These are phyloP conservation scores for Ecliptopera silaceata DNA, from an alignment of 2,888 invertebrate species.

Conservation along the genomic window DNA sequence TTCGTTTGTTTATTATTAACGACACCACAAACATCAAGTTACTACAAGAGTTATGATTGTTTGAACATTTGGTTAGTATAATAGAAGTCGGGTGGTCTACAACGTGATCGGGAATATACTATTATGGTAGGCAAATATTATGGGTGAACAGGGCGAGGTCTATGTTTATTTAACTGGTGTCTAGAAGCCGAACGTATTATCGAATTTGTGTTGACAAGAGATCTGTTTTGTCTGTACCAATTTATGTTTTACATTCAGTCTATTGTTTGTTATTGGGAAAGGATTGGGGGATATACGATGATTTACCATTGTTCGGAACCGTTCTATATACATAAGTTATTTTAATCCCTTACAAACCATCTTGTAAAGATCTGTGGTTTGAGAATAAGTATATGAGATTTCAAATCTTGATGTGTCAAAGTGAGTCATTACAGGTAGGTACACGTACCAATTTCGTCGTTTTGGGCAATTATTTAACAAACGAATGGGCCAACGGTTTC, in stretches of 20 bases:
- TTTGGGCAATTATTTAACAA: too few species aligned
- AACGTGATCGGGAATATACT: constrained; percentile 33
- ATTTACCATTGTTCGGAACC: too few species aligned
- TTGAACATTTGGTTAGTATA: constrained; percentile 33
- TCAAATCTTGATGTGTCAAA: too few species aligned
- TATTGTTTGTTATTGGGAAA: constrained; percentile 18
- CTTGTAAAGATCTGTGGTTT: too few species aligned
- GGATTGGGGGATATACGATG: background rate
- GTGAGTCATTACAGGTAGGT: too few species aligned
- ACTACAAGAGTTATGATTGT: constrained; percentile 48
- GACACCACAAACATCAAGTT: constrained; percentile 50
- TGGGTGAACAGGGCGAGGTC: constrained; percentile 23
- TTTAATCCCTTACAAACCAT: too few species aligned
- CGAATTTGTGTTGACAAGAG: constrained; percentile 31
- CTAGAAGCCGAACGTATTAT: constrained; percentile 30
- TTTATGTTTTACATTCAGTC: constrained; percentile 24
- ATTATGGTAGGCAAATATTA: constrained; percentile 31
- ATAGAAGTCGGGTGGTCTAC: constrained; percentile 41
- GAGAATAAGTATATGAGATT: too few species aligned
- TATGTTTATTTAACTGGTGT: constrained; percentile 35
- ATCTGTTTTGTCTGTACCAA: constrained; percentile 23
- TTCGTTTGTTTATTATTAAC: constrained; percentile 60
- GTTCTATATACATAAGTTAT: too few species aligned
- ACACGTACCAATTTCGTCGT: too few species aligned
- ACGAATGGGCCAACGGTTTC: too few species aligned